Percentiles rank a stretch among this genome's conserved stretches.
Conservation (phyloP, 2,113 vertebrate species). For the Gavia stellata region DNA sequence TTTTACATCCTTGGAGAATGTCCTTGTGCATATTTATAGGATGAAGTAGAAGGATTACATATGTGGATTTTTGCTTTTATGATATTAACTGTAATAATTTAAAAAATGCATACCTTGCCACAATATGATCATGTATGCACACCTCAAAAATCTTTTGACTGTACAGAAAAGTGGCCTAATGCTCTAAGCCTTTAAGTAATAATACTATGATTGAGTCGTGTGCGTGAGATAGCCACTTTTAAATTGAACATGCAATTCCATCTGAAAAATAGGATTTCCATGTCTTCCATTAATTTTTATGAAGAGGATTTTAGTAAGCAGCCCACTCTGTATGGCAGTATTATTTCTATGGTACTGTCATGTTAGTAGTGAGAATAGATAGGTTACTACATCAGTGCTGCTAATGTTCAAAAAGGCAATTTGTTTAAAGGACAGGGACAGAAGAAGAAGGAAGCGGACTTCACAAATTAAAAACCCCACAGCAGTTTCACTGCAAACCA, state of each 20-base stretch:
- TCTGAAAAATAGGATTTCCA: not conserved
- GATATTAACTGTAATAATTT: not conserved
- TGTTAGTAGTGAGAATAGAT: not conserved
- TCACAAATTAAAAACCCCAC: constrained; percentile 13
- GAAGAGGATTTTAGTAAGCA: not conserved
- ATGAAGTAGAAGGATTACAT: not conserved
- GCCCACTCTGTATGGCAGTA: not conserved
- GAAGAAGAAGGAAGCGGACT: not conserved
- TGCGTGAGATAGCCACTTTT: not conserved
- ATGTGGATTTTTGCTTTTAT: not conserved
- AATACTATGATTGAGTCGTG: not conserved
- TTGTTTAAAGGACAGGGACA: not conserved
- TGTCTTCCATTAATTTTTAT: not conserved
- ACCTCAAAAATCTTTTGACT: not conserved
- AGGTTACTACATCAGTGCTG: not conserved
- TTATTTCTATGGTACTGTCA: not conserved
- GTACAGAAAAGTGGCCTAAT: not conserved
- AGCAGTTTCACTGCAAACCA: constrained; percentile 36
- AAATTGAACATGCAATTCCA: not conserved
- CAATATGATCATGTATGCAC: not conserved
- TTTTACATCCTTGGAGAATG: constrained; percentile 15
- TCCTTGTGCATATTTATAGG: constrained; percentile 24
- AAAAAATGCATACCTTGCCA: not conserved
- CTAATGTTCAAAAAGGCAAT: not conserved
- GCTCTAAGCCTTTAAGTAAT: not conserved